phyloP scores from a whole-genome alignment of 1,140 invertebrate species.

The Bombyx mori region DNA sequence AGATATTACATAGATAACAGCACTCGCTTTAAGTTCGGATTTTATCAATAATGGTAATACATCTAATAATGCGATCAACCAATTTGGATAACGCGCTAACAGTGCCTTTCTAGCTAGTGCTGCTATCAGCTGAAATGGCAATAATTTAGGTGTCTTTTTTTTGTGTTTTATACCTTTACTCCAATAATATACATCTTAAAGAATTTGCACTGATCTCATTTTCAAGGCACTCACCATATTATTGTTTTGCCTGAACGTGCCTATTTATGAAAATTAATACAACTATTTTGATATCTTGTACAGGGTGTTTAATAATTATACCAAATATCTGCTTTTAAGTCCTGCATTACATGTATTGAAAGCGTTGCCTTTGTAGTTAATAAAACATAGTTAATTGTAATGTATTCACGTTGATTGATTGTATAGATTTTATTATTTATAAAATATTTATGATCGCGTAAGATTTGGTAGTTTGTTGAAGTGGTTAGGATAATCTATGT shows the following conservation, averaged over 20 bases:
- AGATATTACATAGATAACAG: too few species aligned
- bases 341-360: conserved; percentile 31
- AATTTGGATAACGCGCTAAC: conserved; percentile 1
- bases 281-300: conserved; percentile 64
- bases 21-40: too few species aligned
- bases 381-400: conserved; percentile 6
- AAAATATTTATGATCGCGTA: conserved; percentile 17
- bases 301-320: conserved; percentile 65
- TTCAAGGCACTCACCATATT: conserved; percentile 30
- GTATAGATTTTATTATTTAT: conserved; percentile 46
- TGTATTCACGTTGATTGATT: conserved; percentile 24
- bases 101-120: conserved; percentile 19
- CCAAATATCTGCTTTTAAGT: conserved; percentile 66
- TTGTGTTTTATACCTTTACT: not conserved
- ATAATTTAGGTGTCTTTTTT: too few species aligned
- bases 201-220: conserved; percentile 48
- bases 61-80: too few species aligned
- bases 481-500: not conserved
- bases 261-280: conserved; percentile 42
- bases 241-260: conserved; percentile 46
- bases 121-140: conserved; percentile 8
- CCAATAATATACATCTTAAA: conserved; percentile 5
- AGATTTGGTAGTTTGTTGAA: conserved; percentile 20
- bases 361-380: conserved; percentile 57
- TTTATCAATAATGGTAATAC: too few species aligned